Percentiles rank a stretch among this genome's conserved stretches.
Evolutionary conservation across 2,888 invertebrate species (phyloP).

Genomic region (Agrochola lota): DNA sequence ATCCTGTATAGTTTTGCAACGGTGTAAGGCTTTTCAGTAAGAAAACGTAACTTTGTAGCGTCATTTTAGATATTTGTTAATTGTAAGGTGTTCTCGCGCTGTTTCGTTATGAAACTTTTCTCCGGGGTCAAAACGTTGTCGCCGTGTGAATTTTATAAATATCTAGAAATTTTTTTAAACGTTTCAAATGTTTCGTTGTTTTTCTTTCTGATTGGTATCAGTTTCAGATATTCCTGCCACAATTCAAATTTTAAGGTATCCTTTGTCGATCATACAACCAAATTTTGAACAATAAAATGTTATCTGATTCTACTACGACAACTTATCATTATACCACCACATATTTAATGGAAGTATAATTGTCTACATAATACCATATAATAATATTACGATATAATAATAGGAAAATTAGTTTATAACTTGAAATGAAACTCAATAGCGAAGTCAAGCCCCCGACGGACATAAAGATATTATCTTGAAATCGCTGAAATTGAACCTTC

Average conservation of each 20-base stretch:
- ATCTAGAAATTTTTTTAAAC: neutral
- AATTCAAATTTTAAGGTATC: slow-evolving; percentile 19
- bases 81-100: neutral
- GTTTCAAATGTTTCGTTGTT: neutral
- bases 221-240: slow-evolving; percentile 5
- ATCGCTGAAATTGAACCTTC: slow-evolving; percentile 13
- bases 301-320: slow-evolving; percentile 63
- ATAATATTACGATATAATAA: slow-evolving; percentile 49
- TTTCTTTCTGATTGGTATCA: neutral
- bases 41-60: neutral
- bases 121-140: neutral
- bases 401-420: slow-evolving; percentile 40
- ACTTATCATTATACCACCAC: slow-evolving; percentile 49
- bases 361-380: slow-evolving; percentile 43
- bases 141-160: neutral
- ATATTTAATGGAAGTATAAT: slow-evolving; percentile 54
- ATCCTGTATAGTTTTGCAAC: neutral
- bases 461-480: slow-evolving; percentile 32
- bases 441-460: neutral
- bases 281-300: slow-evolving; percentile 64
- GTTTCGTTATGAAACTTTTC: slow-evolving; percentile 6
- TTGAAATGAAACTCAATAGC: slow-evolving; percentile 36
- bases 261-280: slow-evolving; percentile 54
- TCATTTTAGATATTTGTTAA: neutral
- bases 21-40: neutral